These are phyloP conservation scores for Strix aluco DNA, from an alignment of 2,113 vertebrate genomes.

Conservation along the genomic window DNA sequence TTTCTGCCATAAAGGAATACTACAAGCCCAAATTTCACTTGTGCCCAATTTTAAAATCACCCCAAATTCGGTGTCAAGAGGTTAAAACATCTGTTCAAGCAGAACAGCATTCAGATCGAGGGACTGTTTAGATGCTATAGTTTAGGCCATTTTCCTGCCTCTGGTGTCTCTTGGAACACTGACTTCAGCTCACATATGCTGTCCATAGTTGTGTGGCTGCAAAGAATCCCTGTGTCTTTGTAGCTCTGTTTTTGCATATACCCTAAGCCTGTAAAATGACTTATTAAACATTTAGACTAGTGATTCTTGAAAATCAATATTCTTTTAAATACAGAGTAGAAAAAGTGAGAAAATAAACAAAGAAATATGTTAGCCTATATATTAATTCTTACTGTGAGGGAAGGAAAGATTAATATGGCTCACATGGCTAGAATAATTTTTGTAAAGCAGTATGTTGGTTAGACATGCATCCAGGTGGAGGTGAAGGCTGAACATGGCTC, in stretches of 20 bases:
- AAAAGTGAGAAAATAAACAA: not conserved
- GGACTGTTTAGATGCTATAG: not conserved
- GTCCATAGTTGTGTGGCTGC: not conserved
- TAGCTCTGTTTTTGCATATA: not conserved
- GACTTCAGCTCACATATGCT: not conserved
- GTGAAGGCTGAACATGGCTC: not conserved
- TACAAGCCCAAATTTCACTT: not conserved
- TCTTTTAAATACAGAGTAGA: not conserved
- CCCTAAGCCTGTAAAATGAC: not conserved
- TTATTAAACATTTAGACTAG: not conserved
- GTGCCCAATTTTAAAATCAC: not conserved
- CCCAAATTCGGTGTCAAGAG: rapidly evolving
- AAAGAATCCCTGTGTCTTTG: not conserved
- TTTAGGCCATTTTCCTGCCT: not conserved
- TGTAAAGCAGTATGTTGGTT: not conserved
- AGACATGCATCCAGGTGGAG: not conserved
- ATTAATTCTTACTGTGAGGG: not conserved
- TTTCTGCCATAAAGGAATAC: not conserved
- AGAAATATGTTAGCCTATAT: not conserved
- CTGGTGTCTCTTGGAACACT: not conserved
- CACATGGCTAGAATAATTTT: not conserved
- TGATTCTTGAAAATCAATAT: not conserved
- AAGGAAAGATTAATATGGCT: not conserved
- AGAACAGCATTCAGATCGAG: not conserved
- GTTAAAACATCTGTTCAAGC: not conserved